Conservation (phyloP, 2,888 invertebrate species). For the Pseudeuparius sepicola region DNA sequence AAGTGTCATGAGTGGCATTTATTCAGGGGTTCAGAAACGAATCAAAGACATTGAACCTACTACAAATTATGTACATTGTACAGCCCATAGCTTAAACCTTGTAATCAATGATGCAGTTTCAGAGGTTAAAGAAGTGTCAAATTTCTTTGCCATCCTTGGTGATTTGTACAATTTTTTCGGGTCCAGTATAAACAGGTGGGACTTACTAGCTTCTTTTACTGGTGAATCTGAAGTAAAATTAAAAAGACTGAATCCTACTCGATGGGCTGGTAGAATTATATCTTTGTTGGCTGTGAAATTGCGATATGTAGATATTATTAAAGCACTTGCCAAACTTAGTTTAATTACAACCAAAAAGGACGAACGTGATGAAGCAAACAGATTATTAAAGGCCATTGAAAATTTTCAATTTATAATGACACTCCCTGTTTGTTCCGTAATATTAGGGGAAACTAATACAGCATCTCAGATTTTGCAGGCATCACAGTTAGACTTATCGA, state of each 20-base stretch:
- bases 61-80: conserved; percentile 22
- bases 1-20: conserved; percentile 26
- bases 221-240: conserved; percentile 22
- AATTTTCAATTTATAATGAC: conserved; percentile 3
- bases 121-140: conserved; percentile 17
- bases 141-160: conserved; percentile 21
- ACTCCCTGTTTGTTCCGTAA: conserved; percentile 1
- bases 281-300: conserved; percentile 23
- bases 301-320: conserved; percentile 15
- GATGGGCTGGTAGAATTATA: conserved; percentile 27
- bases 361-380: conserved; percentile 10
- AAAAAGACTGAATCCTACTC: conserved; percentile 29
- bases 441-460: conserved; percentile 3
- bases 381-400: conserved; percentile 2
- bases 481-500: conserved; percentile 1
- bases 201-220: conserved; percentile 24
- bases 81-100: conserved; percentile 24
- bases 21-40: conserved; percentile 16
- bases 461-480: conserved; percentile 3
- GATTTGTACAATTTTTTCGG: conserved; percentile 24
- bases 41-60: conserved; percentile 13
- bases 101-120: conserved; percentile 24
- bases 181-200: conserved; percentile 26
- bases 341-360: conserved; percentile 4
- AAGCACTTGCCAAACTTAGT: conserved; percentile 6